Percentiles rank a stretch among this genome's conserved stretches.
These are phyloP conservation scores for Aphyosemion australe DNA, from an alignment of 2,113 vertebrate genomes.

Conservation along the genomic window DNA sequence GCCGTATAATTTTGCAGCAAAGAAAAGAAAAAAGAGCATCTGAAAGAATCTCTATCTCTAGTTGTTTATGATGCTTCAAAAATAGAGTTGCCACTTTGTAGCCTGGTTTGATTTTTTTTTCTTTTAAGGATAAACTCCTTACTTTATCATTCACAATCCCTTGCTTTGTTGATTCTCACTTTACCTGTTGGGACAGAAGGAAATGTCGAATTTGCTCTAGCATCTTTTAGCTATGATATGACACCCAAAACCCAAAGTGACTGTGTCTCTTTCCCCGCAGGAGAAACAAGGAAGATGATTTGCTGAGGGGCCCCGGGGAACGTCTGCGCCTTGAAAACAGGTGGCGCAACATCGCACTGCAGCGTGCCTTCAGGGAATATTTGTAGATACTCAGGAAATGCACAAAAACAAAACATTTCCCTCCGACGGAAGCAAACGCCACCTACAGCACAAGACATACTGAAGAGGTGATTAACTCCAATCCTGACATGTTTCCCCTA, in stretches of 20 bases:
- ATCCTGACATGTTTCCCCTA: conserved; percentile 58
- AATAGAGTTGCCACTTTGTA: conserved; percentile 16
- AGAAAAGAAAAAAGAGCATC: conserved; percentile 13
- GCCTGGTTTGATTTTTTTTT: conserved; percentile 26
- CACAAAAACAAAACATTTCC: conserved; percentile 76
- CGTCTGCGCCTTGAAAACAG: conserved; percentile 77
- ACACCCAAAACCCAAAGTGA: conserved; percentile 78
- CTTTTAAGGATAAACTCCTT: conserved; percentile 19
- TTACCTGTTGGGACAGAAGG: conserved; percentile 69
- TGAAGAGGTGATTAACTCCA: conserved; percentile 64
- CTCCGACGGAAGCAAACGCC: conserved; percentile 56
- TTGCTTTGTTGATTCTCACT: conserved; percentile 64
- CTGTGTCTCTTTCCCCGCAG: conserved; percentile 74
- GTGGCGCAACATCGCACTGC: conserved; percentile 73
- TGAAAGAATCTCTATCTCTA: conserved; percentile 26
- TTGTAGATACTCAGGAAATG: conserved; percentile 78
- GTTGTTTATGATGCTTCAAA: conserved; percentile 34
- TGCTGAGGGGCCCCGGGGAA: conserved; percentile 75
- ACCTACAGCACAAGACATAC: conserved; percentile 57
- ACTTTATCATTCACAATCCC: conserved; percentile 57
- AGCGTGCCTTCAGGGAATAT: conserved; percentile 79
- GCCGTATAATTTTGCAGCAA: conserved; percentile 10
- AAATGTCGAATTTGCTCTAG: conserved; percentile 72
- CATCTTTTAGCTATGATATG: conserved; percentile 73
- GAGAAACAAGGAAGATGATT: conserved; percentile 78